A percentile compares a stretch with the other conserved stretches of the same genome.
These are phyloP conservation scores for Oncorhynchus keta DNA, from an alignment of 2,113 vertebrate species.

Conservation along the genomic window DNA sequence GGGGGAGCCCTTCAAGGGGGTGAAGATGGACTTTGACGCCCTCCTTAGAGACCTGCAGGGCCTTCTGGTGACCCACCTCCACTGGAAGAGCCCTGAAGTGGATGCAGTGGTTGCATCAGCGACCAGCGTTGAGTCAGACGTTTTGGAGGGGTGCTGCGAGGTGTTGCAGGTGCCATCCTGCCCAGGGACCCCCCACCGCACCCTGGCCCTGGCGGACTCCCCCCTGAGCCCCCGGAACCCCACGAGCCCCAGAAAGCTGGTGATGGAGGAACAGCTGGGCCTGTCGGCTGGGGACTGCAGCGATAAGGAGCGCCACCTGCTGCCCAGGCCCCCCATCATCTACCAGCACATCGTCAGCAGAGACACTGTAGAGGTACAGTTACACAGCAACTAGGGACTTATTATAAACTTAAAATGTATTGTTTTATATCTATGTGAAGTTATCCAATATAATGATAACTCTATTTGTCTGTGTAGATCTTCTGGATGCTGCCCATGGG, in stretches of 20 bases:
- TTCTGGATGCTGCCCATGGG: slow-evolving; percentile 9
- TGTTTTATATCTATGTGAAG: neutral
- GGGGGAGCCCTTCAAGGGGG: neutral
- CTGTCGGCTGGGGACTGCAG: neutral
- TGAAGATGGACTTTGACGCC: neutral
- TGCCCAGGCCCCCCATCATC: slow-evolving; percentile 7
- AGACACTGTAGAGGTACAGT: neutral
- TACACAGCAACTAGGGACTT: neutral
- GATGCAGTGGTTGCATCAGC: neutral
- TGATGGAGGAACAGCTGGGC: neutral
- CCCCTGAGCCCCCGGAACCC: neutral
- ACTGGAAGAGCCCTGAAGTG: neutral
- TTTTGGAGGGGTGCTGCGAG: too few relatives aligned
- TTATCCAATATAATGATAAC: neutral
- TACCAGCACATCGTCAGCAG: slow-evolving; percentile 2
- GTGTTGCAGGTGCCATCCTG: neutral
- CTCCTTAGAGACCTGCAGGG: neutral
- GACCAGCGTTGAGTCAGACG: neutral
- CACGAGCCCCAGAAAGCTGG: neutral
- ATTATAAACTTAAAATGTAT: neutral
- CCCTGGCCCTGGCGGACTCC: neutral
- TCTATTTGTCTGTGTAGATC: neutral
- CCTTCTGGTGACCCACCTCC: neutral
- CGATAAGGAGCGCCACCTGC: neutral
- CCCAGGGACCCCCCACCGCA: neutral